Evolutionary conservation across 2,888 invertebrate species (phyloP), one percentile per base, ranked within the genome.

Genomic region (Leucophenga montana): DNA sequence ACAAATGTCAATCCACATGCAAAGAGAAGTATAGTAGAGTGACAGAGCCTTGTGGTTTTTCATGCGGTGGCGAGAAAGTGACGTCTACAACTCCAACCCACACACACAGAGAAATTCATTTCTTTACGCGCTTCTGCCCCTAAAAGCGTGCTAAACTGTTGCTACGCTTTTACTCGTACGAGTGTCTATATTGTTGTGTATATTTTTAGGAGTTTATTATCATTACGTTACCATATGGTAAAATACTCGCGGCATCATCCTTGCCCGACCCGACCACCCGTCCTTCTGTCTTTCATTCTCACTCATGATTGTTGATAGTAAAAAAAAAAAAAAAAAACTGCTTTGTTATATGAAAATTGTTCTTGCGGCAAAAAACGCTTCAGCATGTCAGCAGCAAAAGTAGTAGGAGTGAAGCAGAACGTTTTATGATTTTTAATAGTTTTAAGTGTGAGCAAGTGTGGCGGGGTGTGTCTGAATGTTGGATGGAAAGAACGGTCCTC

Each of bases 171-270:
- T 44, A 33, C n/a, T n/a, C n/a, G n/a, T n/a, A n/a, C n/a, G n/a
- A n/a, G n/a, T n/a, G n/a, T n/a, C n/a, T n/a, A n/a, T n/a, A 64
- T 53, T 67, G 67, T 44, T 78, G 68, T 72, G 73, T 80, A 81
- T 85, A 84, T 76, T 84, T 84, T 82, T 76, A 82, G 79, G 85
- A 82, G 85, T 85, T 84, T 85, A 85, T 85, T 86, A 85, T 86
- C 79, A 81, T 85, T 83, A 78, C 72, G 74, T 71, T 80, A 78
- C 82, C 85, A 85, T 86, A 86, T 85, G 85, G 86, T 74, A 78
- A 78, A 83, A 79, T 83, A 77, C 56, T 13, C 54, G 71, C 75
- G 70, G 69, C 74, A 56, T 56, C 39, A 69, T 68, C 70, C 73
- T 61, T 66, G 56, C 54, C 48, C 66, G 27, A 61, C 39, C 16